Percentiles rank a stretch among this genome's conserved stretches.
Evolutionary conservation across 2,797 vertebrate genomes (phyloP).

Genomic region (Pipistrellus pipistrellus): DNA sequence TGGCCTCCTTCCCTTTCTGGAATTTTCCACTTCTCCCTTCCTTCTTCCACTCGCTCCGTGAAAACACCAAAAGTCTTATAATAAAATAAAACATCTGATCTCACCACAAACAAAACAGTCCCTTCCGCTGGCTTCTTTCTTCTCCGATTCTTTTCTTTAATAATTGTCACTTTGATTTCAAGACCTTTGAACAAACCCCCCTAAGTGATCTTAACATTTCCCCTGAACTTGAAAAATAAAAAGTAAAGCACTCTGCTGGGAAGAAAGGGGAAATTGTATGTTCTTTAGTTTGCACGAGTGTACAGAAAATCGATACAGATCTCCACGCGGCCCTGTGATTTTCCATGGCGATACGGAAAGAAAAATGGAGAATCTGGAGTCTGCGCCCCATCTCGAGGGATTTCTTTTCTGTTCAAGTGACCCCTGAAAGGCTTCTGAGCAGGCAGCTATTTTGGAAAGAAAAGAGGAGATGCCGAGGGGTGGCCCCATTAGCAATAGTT

Average conservation of each 20-base stretch:
- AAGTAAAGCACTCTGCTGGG: constrained; percentile 50
- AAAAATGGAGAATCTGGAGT: constrained; percentile 82
- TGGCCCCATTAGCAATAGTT: constrained; percentile 81
- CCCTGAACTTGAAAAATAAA: constrained; percentile 62
- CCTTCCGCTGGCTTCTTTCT: not conserved
- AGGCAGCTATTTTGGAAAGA: constrained; percentile 84
- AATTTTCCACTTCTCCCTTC: constrained; percentile 41
- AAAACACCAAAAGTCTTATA: not conserved
- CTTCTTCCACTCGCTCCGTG: not conserved
- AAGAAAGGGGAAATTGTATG: constrained; percentile 74
- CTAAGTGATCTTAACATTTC: constrained; percentile 61
- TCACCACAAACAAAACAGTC: not conserved
- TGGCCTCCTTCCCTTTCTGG: not conserved
- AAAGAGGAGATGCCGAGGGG: constrained; percentile 78
- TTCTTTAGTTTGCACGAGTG: constrained; percentile 71
- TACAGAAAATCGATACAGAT: constrained; percentile 61
- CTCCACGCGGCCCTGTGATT: constrained; percentile 74
- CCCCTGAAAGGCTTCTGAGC: constrained; percentile 79
- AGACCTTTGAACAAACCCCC: constrained; percentile 55
- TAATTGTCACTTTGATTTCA: constrained; percentile 56
- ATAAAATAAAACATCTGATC: not conserved
- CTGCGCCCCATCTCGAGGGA: constrained; percentile 82
- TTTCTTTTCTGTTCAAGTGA: constrained; percentile 84
- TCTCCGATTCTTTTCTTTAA: constrained; percentile 56
- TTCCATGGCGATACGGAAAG: constrained; percentile 79